Base-by-base conservation (phyloP, 2,113 vertebrate genomes). In the Catagonus wagneri region DNA sequence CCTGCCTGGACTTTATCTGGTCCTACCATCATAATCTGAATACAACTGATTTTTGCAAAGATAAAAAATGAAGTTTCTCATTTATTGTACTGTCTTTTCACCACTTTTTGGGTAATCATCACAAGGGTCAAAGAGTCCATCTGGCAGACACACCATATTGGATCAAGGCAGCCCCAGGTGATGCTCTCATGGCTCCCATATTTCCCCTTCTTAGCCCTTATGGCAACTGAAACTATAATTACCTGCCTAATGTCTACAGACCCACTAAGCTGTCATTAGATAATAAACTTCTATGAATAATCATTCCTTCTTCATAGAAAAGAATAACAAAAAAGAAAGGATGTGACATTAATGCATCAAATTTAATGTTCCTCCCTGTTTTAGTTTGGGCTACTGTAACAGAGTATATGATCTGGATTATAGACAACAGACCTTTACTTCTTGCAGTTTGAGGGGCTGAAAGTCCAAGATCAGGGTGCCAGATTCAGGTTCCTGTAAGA, bases 231-330 rank as follows among this genome's bases (percentile, higher is more conserved):
- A 78, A 93, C 10, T 85, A 2, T 87, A 87, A 63, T 10, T 79
- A 36, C 63, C 87, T 94, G 39, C 17, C 65, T 87, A 58, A 29
- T 29, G 58, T 74, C 87, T 87, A 1, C 25, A 76, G 52, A 66
- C 22, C 32, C 74, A 89, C 16, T 52, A 44, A 29, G 17, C 27
- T 69, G 58, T 86, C 72, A 81, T 66, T 83, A 90, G 85, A 72
- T 79, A 76, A 90, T 58, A 61, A 80, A 39, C 20, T 90, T 87
- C 44, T 72, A 25, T 93, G 61, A 76, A 90, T 54, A 39, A 90
- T 74, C 56, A 74, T 66, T 19, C 56, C 20, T 78, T 81, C 20
- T 79, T 72, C 52, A 27, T 14, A 66, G 54, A 76, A 90, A 78
- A n/a, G 27, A 13, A 90, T 90, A 90, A 92, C n/a, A 79, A 56